phyloP scores from a whole-genome alignment of 2,888 invertebrate genomes.

The Drosophila ezoana region DNA sequence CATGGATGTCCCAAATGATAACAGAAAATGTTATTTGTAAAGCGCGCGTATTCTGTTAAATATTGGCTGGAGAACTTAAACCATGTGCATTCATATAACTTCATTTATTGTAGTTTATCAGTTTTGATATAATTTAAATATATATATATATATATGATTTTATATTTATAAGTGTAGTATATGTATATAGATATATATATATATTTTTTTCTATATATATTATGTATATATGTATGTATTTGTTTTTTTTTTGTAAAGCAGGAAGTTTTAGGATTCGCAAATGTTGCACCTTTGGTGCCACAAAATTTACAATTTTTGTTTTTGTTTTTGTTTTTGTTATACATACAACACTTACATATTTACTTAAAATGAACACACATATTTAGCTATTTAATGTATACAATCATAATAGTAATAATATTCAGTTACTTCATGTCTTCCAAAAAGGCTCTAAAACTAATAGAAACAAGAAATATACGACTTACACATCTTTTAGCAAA shows the following conservation, averaged over 20 bases:
- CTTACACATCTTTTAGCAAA: slow-evolving; percentile 36
- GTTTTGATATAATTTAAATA: slow-evolving; percentile 63
- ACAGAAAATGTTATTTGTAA: slow-evolving; percentile 7
- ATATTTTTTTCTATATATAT: slow-evolving; percentile 24
- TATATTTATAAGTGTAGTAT: slow-evolving; percentile 57
- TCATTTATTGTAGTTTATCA: slow-evolving; percentile 72
- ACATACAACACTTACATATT: slow-evolving; percentile 71
- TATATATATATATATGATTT: slow-evolving; percentile 59
- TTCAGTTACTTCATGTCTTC: slow-evolving; percentile 77
- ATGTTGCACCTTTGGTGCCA: slow-evolving; percentile 70
- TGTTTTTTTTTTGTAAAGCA: slow-evolving; percentile 72
- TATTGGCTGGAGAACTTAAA: background rate
- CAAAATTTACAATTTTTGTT: slow-evolving; percentile 63
- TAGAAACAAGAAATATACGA: slow-evolving; percentile 52
- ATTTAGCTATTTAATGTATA: slow-evolving; percentile 77
- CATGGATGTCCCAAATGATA: background rate
- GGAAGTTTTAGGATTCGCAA: slow-evolving; percentile 81
- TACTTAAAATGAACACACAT: slow-evolving; percentile 79
- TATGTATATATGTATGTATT: slow-evolving; percentile 39
- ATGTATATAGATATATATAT: slow-evolving; percentile 49
- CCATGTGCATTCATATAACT: slow-evolving; percentile 58
- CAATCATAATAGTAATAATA: slow-evolving; percentile 70
- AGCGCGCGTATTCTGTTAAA: background rate
- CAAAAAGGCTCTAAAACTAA: slow-evolving; percentile 54
- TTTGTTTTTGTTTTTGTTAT: slow-evolving; percentile 46